Evolutionary conservation across 2,113 vertebrate species (phyloP), one percentile per base, ranked within the genome.

Genomic region (Sminthopsis crassicaudata): DNA sequence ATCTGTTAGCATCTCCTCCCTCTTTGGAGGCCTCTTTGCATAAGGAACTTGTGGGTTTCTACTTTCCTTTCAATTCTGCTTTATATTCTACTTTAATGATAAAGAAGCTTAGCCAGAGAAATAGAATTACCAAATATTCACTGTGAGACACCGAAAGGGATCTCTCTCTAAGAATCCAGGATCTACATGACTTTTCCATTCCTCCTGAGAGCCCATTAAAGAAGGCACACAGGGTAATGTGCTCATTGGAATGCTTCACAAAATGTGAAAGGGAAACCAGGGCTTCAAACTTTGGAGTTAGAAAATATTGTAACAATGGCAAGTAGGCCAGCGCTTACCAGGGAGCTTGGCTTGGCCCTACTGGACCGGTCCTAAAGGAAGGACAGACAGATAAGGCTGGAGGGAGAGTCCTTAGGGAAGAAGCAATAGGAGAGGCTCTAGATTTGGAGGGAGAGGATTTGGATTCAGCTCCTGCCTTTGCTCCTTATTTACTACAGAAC

Each of bases 11-110:
- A 84, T 84, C 67, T 84, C n/a, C 67, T 84, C 67, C 16, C 67
- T 42, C 67, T 84, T 84, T 84, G 90, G 26, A 91, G 51, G 46
- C 22, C 27, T 23, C 12, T 92, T 94, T 93, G 16, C 46, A 96
- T 91, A 91, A 92, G 93, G 36, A 96, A 92, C 88, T 52, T 96
- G 48, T 30, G 36, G 84, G 11, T 92, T 88, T 94, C 36, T 84
- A 89, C 51, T 95, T 95, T 90, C 8, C 55, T 94, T 95, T 92
- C 53, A 48, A 30, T 88, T 91, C 90, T 95, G 42, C 48, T 94
- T 94, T 90, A 36, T 53, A 51, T 53, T 94, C 57, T 88, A 30
- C 11, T 94, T 25, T 96, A n/a, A 25, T 67, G 90, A 90, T 46
- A 55, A 53, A 95, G 9, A 92, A 26, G 24, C 53, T 60, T 91